Evolutionary conservation across 2,888 invertebrate species (phyloP), one percentile per base, ranked within the genome.

Genomic region (Graphium colonna): DNA sequence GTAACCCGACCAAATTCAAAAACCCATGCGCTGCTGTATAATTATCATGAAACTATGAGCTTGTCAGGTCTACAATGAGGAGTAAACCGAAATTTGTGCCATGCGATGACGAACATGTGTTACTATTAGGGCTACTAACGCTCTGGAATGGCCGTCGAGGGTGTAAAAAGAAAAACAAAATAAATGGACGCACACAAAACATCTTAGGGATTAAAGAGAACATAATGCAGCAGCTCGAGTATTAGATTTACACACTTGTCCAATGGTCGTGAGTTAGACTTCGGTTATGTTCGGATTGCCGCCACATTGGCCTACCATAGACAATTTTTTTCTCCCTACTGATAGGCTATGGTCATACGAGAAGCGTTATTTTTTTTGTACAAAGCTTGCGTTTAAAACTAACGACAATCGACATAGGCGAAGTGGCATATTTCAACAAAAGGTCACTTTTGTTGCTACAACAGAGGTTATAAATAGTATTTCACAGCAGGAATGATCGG

Each of bases 381-480:
- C 71, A 74, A 74, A 72, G 71, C 69, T 59, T 57, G 59, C 59
- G 61, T 60, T 59, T 61, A 59, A 64, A 68, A 61, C 65, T 63
- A 65, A 71, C 67, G 69, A 69, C 71, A 65, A 69, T 68, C 74
- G 69, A 74, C 77, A 74, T 65, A 73, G 69, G 71, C 69, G 60
- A 72, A 68, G 69, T 68, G 63, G 59, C 63, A 60, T 63, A 48
- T 62, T 63, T n/a, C 45, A 31, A 40, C 45, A 31, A 44, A 42
- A 48, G 31, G 13, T 47, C 10, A 44, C 17, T 38, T 17, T 39
- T 39, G 41, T 31, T 26, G 42, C 16, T 17, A 28, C 17, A 36
- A 42, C 52, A 43, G 47, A 47, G 28, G 26, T 15, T 33, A 18
- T 38, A 18, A 47, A 36, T n/a, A n/a, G n/a, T 15, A 39, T 13